phyloP scores from a whole-genome alignment of 2,113 vertebrate genomes.

The Muntiacus muntjak region DNA sequence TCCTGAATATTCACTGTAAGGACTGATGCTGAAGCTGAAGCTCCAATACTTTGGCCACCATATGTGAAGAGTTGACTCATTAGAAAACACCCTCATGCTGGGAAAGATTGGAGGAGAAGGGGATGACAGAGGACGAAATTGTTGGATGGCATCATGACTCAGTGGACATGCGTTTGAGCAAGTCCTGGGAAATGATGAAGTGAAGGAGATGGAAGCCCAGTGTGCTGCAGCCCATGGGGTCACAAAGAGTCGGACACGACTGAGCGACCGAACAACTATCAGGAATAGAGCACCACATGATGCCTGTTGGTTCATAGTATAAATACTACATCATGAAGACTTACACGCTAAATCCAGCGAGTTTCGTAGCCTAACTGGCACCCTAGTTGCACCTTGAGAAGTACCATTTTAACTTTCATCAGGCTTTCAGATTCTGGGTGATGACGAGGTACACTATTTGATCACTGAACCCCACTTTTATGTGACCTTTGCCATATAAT shows the following conservation, averaged over 20 bases:
- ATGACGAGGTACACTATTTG: background rate
- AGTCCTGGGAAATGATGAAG: background rate
- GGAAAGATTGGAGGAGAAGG: background rate
- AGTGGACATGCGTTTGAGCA: background rate
- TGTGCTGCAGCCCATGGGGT: background rate
- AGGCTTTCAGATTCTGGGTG: background rate
- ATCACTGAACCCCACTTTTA: background rate
- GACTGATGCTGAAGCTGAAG: background rate
- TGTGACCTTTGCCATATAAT: background rate
- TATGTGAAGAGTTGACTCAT: background rate
- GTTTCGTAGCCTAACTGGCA: background rate
- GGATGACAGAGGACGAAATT: background rate
- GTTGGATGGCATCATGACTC: background rate
- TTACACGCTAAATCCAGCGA: background rate
- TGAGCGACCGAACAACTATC: background rate
- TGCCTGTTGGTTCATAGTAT: background rate
- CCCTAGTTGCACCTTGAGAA: background rate
- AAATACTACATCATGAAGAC: background rate
- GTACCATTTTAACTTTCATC: background rate
- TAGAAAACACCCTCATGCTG: background rate
- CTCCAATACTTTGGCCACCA: background rate
- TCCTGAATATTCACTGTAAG: background rate
- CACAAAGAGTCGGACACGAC: fast-evolving
- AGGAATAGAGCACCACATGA: background rate
- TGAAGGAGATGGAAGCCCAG: background rate